These are phyloP conservation scores for Colius striatus DNA, from an alignment of 2,113 vertebrate genomes.

Conservation along the genomic window DNA sequence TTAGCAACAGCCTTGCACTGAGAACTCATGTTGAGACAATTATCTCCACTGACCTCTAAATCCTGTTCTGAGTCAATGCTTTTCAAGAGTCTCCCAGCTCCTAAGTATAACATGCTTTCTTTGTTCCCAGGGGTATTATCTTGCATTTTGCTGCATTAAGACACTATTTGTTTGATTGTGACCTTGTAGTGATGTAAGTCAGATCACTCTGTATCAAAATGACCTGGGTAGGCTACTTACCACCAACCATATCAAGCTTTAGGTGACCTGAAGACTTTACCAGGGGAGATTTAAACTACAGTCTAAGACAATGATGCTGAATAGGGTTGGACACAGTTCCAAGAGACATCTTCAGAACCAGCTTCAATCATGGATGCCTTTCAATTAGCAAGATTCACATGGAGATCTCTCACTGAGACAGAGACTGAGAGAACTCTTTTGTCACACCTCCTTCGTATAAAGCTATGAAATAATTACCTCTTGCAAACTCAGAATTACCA, in stretches of 20 bases:
- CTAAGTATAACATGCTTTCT: background rate
- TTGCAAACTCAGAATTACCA: background rate
- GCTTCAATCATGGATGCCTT: background rate
- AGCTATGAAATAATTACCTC: background rate
- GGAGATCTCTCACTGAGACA: background rate
- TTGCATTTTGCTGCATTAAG: constrained; percentile 1
- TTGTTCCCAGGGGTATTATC: constrained; percentile 4
- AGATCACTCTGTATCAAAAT: background rate
- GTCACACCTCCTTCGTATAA: background rate
- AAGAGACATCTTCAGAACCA: background rate
- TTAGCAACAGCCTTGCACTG: background rate
- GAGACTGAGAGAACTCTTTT: background rate
- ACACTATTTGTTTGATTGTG: background rate
- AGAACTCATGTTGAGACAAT: constrained; percentile 11
- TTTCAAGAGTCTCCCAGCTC: background rate
- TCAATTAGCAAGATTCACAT: background rate
- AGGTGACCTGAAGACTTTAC: background rate
- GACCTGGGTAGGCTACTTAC: background rate
- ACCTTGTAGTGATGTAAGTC: background rate
- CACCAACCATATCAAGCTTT: background rate
- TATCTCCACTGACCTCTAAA: constrained; percentile 19
- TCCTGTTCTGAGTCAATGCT: background rate
- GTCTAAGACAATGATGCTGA: background rate
- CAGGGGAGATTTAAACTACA: background rate
- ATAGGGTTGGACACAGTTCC: background rate